Evolutionary conservation across 2,888 invertebrate species (phyloP).

Genomic region (Hyppa rectilinea): DNA sequence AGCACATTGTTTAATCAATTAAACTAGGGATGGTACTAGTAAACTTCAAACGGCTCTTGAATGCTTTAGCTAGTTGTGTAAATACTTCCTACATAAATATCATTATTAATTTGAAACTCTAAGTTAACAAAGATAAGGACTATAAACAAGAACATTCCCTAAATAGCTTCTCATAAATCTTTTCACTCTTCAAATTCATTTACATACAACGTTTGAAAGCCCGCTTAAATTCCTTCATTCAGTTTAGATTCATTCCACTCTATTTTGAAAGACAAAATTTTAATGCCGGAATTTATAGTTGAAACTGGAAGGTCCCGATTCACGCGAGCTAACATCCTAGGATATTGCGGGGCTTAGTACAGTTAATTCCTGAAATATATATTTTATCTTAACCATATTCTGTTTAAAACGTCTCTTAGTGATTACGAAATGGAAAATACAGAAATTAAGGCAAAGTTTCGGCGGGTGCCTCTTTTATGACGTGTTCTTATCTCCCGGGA

Average conservation of each 20-base stretch:
- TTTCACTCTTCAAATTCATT: conserved; percentile 30
- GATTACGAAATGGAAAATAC: conserved; percentile 82
- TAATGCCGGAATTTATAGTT: conserved; percentile 47
- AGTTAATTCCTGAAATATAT: conserved; percentile 62
- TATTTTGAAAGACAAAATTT: conserved; percentile 45
- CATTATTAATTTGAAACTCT: conserved; percentile 42
- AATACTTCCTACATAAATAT: conserved; percentile 18
- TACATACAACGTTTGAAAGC: conserved; percentile 25
- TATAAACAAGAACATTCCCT: conserved; percentile 25
- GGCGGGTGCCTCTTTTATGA: conserved; percentile 86
- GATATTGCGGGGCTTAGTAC: conserved; percentile 50
- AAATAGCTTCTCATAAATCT: conserved; percentile 44
- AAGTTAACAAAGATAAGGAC: conserved; percentile 41
- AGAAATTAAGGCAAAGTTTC: conserved; percentile 86
- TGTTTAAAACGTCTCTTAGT: conserved; percentile 74
- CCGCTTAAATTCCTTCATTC: conserved; percentile 24
- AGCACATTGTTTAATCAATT: conserved; percentile 13
- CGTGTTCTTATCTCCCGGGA: conserved; percentile 86
- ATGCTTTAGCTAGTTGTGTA: conserved; percentile 17
- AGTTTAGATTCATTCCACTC: conserved; percentile 19
- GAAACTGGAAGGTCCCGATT: conserved; percentile 36
- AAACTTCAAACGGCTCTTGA: conserved; percentile 17
- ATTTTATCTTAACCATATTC: conserved; percentile 74
- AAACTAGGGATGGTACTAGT: conserved; percentile 2
- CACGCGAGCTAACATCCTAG: conserved; percentile 42